These are phyloP conservation scores for Drosophila ironensis DNA, from an alignment of 1,140 invertebrate genomes.

Conservation along the genomic window DNA sequence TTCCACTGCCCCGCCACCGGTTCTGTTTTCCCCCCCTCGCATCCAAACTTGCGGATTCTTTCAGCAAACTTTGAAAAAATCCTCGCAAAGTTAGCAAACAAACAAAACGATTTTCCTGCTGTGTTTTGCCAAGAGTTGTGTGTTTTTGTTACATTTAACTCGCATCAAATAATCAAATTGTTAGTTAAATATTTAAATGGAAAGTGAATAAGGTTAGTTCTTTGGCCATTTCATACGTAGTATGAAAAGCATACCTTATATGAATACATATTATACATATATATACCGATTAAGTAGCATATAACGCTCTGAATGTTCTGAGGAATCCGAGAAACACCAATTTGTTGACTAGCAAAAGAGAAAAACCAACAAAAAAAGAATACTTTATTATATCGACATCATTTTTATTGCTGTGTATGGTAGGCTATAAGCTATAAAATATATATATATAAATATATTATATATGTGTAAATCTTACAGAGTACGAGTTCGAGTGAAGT, in stretches of 20 bases:
- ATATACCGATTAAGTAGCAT: not conserved
- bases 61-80: slow-evolving; percentile 54
- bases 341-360: slow-evolving; percentile 63
- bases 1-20: slow-evolving; percentile 56
- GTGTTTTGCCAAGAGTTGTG: slow-evolving; percentile 38
- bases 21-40: slow-evolving; percentile 15
- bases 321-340: slow-evolving; percentile 52
- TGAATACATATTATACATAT: slow-evolving; percentile 1
- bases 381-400: slow-evolving; percentile 58
- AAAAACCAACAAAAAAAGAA: slow-evolving; percentile 17
- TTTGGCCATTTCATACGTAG: slow-evolving; percentile 61
- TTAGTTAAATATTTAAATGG: slow-evolving; percentile 12
- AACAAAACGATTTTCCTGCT: slow-evolving; percentile 29
- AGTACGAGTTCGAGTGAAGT: slow-evolving; percentile 72
- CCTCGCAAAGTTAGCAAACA: slow-evolving; percentile 33
- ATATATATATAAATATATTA: slow-evolving; percentile 45
- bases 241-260: slow-evolving; percentile 42
- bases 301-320: slow-evolving; percentile 33
- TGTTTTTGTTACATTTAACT: slow-evolving; percentile 60
- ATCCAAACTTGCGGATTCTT: slow-evolving; percentile 59
- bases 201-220: slow-evolving; percentile 9
- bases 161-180: slow-evolving; percentile 35
- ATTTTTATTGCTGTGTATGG: slow-evolving; percentile 71
- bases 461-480: slow-evolving; percentile 64
- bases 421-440: slow-evolving; percentile 73